These are phyloP conservation scores for Leptopilina drosophilae DNA, from an alignment of 2,888 invertebrate genomes.

Conservation along the genomic window DNA sequence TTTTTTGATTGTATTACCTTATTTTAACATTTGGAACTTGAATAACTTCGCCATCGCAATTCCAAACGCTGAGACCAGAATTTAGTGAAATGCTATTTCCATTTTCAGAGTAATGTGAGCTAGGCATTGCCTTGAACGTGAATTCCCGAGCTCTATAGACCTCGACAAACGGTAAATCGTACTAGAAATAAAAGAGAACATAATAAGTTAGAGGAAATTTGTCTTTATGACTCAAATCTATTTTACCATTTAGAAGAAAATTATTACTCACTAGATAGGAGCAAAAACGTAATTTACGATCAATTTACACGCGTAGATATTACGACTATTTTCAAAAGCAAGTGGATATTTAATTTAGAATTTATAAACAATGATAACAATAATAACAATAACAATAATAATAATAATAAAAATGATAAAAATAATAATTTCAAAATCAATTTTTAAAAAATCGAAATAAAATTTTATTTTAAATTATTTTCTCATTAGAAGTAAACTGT, in stretches of 20 bases:
- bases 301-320: no score
- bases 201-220: not conserved
- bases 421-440: no score
- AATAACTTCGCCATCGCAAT: conserved; percentile 89
- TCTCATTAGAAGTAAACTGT: no score
- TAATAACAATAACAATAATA: no score
- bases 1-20: conserved; percentile 76
- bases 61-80: conserved; percentile 83
- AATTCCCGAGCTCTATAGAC: conserved; percentile 86
- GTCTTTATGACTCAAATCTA: not conserved
- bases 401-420: no score
- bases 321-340: no score
- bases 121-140: conserved; percentile 80
- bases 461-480: no score
- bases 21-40: conserved; percentile 82
- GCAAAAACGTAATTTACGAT: not conserved
- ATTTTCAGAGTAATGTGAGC: conserved; percentile 60
- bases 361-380: no score
- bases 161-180: conserved; percentile 86
- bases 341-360: no score
- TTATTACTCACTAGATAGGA: not conserved
- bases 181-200: conserved; percentile 72
- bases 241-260: not conserved
- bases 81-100: conserved; percentile 66
- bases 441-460: no score